Evolutionary conservation across 2,888 invertebrate genomes (phyloP).

Genomic region (Nemapogon koenigi): DNA sequence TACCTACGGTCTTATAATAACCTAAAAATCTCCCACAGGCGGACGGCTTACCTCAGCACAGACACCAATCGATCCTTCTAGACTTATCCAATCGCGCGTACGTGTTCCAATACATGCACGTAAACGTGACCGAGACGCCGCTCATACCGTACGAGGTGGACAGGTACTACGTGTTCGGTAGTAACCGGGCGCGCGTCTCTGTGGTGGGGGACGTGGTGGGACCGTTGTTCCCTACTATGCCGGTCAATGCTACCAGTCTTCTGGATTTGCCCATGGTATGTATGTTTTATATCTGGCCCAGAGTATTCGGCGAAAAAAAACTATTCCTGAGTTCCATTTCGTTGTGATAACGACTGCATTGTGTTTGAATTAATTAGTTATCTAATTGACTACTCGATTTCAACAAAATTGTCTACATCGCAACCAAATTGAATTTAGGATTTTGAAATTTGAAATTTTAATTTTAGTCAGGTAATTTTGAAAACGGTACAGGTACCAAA

Average conservation of each 20-base stretch:
- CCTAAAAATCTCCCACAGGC: constrained; percentile 66
- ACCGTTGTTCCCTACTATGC: constrained; percentile 92
- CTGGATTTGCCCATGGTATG: constrained; percentile 79
- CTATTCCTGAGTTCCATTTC: too few relatives aligned
- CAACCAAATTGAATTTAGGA: too few relatives aligned
- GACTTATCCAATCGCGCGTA: constrained; percentile 93
- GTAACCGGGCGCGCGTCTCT: constrained; percentile 83
- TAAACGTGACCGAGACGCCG: constrained; percentile 93
- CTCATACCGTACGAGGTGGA: constrained; percentile 86
- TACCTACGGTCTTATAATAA: too few relatives aligned
- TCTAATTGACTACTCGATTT: too few relatives aligned
- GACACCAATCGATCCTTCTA: constrained; percentile 90
- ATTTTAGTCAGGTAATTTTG: too few relatives aligned
- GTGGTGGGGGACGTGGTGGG: constrained; percentile 92
- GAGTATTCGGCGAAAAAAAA: too few relatives aligned
- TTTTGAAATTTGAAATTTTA: too few relatives aligned
- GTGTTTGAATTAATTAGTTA: too few relatives aligned
- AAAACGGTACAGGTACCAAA: too few relatives aligned
- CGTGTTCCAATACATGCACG: constrained; percentile 94
- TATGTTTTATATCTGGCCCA: background rate
- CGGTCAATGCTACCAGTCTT: constrained; percentile 84
- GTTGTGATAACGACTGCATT: too few relatives aligned
- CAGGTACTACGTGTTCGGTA: constrained; percentile 93
- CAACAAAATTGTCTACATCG: too few relatives aligned
- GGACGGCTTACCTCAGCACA: constrained; percentile 90